Evolutionary conservation across 2,888 invertebrate genomes (phyloP).

Genomic region (Minunthozetes semirufus): DNA sequence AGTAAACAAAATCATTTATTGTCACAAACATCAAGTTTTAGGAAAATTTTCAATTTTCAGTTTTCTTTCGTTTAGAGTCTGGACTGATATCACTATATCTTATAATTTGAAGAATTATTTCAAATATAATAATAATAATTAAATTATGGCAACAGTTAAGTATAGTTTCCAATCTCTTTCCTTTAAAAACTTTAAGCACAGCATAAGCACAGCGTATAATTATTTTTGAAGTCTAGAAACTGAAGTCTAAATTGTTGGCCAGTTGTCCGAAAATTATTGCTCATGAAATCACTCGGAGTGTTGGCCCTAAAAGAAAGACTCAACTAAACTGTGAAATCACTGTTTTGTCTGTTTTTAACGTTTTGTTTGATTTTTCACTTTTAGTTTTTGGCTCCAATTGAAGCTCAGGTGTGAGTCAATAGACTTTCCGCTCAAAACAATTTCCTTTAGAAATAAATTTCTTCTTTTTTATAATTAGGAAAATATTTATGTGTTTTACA

Average conservation of each 20-base stretch:
- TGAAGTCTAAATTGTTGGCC: slow-evolving; percentile 1
- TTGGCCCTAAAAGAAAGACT: not conserved
- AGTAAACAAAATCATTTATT: too few relatives aligned
- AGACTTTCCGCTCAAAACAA: too few relatives aligned
- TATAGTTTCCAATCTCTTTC: slow-evolving; percentile 12
- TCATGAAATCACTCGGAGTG: not conserved
- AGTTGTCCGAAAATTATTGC: slow-evolving; percentile 27
- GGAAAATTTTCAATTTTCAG: too few relatives aligned
- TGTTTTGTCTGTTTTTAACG: slow-evolving; percentile 6
- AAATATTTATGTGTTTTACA: too few relatives aligned
- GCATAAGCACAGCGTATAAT: slow-evolving; percentile 9
- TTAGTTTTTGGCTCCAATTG: not conserved
- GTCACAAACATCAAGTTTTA: too few relatives aligned
- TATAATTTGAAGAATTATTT: slow-evolving; percentile 7
- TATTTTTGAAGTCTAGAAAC: slow-evolving; percentile 23
- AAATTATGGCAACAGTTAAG: slow-evolving; percentile 23
- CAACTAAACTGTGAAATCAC: slow-evolving; percentile 14
- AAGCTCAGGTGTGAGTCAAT: too few relatives aligned
- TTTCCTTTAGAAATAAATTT: too few relatives aligned
- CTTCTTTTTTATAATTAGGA: too few relatives aligned
- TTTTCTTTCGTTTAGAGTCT: too few relatives aligned
- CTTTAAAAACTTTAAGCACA: slow-evolving; percentile 7
- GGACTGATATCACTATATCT: not conserved
- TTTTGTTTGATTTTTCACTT: not conserved
- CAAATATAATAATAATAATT: slow-evolving; percentile 29